A percentile compares a stretch with the other conserved stretches of the same genome.
Conservation (phyloP, 2,113 vertebrate species). For the Sinocyclocheilus rhinocerous region DNA sequence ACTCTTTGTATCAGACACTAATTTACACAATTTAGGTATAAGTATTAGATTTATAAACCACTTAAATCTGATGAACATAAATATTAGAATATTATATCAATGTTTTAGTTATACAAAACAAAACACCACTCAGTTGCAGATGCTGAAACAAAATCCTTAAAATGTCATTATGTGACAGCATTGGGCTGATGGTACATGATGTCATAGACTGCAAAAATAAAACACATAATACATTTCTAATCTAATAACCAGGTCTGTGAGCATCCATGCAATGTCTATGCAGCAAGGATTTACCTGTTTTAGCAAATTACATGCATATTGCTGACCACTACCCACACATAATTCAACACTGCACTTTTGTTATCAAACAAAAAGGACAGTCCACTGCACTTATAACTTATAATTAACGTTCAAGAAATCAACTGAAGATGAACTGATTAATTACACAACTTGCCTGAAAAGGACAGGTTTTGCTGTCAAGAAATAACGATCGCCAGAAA, state of each 20-base stretch:
- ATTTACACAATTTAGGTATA: no score
- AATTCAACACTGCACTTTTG: neutral
- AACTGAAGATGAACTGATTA: neutral
- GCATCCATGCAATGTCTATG: neutral
- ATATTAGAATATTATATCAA: neutral
- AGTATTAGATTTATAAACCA: neutral
- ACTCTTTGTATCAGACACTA: no score
- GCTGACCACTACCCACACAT: neutral
- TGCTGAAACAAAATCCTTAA: neutral
- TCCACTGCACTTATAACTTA: no score
- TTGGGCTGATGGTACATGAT: slow-evolving; percentile 18
- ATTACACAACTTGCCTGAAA: neutral
- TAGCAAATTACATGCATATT: neutral
- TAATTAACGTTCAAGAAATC: neutral
- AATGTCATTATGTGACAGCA: slow-evolving; percentile 26
- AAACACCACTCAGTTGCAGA: neutral
- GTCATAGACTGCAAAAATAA: slow-evolving; percentile 14
- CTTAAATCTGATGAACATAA: neutral
- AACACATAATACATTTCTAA: slow-evolving; percentile 11
- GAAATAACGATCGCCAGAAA: neutral
- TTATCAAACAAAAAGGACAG: no score
- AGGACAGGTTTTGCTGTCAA: neutral
- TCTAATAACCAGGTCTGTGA: neutral
- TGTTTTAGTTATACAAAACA: neutral
- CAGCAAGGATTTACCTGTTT: neutral